Evolutionary conservation across 2,797 vertebrate genomes (phyloP), one percentile per base, ranked within the genome.

Genomic region (Sebastes reedi): DNA sequence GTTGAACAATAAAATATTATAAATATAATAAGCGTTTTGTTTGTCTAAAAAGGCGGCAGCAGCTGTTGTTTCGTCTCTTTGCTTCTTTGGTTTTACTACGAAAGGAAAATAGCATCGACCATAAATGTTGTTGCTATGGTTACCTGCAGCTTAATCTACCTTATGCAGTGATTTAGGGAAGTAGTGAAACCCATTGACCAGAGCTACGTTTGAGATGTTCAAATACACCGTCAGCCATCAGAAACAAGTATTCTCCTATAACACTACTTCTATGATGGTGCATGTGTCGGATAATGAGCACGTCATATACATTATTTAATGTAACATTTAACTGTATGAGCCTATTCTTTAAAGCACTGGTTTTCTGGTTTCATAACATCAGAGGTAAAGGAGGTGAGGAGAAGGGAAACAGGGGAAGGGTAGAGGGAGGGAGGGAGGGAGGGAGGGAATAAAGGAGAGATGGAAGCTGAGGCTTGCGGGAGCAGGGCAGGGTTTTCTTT

Each of bases 401-500:
- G 36, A 39, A 39, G 16, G 42, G 67, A 55, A 72, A 29, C 25
- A 25, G 55, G 29, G 30, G 56, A 22, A 25, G 61, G 54, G 62
- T 8, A 60, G 56, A 55, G 61, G 24, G 56, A 32, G 52, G 52
- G 7, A 64, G 3, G 9, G 25, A 55, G 30, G 18, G 7, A 67
- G 4, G 9, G 32, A 55, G 30, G 36, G 50, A 62, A 79, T 72
- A 65, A 81, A 80, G 67, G 11, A 81, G 69, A 81, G 56, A 86
- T 84, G 69, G 83, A 83, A 79, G 77, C 76, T 10, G 72, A 70
- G 75, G 82, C 82, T 86, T 75, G 74, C 71, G 12, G 81, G 83
- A 87, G 83, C 75, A 65, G 79, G 80, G 84, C 72, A 69, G 68
- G 76, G 42, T 77, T 82, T 90, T 88, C 77, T 88, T 91, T 91